Percentiles rank a stretch among this genome's conserved stretches.
Evolutionary conservation across 92 coral and sea anemone genomes (phyloP).

Genomic region (Siderastrea radians): DNA sequence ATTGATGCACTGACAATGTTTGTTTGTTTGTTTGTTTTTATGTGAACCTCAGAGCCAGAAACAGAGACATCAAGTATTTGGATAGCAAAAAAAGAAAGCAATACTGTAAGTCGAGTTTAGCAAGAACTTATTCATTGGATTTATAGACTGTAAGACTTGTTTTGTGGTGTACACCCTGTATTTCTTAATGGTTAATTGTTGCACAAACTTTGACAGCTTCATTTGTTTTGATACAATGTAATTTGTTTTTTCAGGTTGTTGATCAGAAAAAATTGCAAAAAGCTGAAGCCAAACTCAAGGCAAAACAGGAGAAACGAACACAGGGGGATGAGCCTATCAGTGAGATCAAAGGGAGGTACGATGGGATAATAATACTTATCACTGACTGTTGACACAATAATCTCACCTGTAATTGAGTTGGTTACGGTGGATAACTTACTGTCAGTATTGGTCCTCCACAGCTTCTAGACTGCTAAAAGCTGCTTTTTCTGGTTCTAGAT

Average conservation of each 20-base stretch:
- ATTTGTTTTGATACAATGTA: no score
- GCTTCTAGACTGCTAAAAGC: no score
- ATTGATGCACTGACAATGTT: background rate
- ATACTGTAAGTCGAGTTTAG: constrained; percentile 60
- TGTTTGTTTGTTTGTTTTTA: background rate
- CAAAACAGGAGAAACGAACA: constrained; percentile 84
- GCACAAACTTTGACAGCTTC: no score
- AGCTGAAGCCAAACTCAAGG: constrained; percentile 92
- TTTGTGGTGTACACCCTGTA: no score
- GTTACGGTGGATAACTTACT: no score
- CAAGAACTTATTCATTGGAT: background rate
- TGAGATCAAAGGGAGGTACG: constrained; percentile 42
- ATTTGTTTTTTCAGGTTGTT: constrained; percentile 62
- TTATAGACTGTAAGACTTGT: no score
- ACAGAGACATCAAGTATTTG: constrained; percentile 79
- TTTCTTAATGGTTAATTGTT: no score
- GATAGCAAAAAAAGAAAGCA: constrained; percentile 69
- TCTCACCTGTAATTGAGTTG: no score
- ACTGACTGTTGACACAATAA: no score
- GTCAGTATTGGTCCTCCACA: no score
- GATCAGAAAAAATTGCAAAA: constrained; percentile 85
- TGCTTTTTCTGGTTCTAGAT: no score
- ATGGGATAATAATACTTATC: background rate
- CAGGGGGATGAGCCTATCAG: constrained; percentile 60
- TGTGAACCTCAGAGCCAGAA: constrained; percentile 35